Conservation (phyloP, 1,140 invertebrate genomes). For the Pachypeltis micranthus region DNA sequence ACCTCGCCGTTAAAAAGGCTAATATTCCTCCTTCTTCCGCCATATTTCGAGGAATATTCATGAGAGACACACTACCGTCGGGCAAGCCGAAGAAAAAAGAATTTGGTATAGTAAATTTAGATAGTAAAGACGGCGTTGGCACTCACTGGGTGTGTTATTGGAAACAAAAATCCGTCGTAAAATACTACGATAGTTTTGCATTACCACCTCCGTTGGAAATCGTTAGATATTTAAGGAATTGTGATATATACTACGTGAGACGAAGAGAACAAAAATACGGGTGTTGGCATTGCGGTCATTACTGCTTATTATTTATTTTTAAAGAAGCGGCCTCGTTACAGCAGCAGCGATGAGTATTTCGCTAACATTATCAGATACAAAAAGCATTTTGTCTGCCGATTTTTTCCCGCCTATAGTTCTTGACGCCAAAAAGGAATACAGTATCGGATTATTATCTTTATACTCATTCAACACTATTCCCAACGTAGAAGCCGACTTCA, state of each 20-base stretch:
- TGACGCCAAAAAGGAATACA: not conserved
- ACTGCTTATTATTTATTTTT: not conserved
- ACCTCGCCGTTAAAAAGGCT: not conserved
- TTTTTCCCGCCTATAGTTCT: not conserved
- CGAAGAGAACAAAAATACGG: not conserved
- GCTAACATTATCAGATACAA: not conserved
- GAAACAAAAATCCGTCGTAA: slow-evolving; percentile 27
- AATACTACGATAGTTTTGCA: not conserved
- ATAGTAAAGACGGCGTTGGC: slow-evolving; percentile 31
- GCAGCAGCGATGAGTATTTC: not conserved
- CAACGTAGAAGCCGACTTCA: not conserved
- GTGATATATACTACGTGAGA: not conserved
- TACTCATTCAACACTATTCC: not conserved
- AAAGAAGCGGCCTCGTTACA: not conserved
- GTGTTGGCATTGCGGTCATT: not conserved
- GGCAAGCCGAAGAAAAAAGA: too few species aligned
- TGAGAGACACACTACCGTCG: slow-evolving; percentile 17
- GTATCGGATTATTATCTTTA: not conserved
- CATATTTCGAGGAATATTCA: slow-evolving; percentile 25
- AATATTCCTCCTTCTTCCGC: too few species aligned
- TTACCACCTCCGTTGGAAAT: not conserved
- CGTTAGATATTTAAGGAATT: not conserved
- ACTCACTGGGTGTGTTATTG: slow-evolving; percentile 32
- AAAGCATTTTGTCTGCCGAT: not conserved
- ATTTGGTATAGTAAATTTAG: too few species aligned